phyloP scores from a whole-genome alignment of 1,140 invertebrate species.

The Drosophila biarmipes region DNA sequence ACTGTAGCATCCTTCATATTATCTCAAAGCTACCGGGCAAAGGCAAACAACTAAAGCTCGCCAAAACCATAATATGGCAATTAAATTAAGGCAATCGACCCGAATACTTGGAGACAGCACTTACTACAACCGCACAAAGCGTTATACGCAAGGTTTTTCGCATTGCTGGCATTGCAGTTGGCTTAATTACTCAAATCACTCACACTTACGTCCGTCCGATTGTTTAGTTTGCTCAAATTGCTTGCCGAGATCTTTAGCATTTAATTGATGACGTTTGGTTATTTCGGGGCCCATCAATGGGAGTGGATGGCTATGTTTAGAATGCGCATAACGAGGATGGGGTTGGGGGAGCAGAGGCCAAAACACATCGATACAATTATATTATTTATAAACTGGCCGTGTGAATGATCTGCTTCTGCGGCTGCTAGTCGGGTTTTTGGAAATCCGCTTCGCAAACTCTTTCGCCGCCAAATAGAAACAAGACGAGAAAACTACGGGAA shows the following conservation, averaged over 20 bases:
- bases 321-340: conserved; percentile 21
- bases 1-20: conserved; percentile 28
- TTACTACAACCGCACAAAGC: conserved; percentile 4
- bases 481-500: conserved; percentile 37
- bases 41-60: conserved; percentile 43
- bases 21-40: conserved; percentile 36
- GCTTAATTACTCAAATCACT: conserved; percentile 62
- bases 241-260: conserved; percentile 11
- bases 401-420: conserved; percentile 30
- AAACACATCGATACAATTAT: conserved; percentile 39
- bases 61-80: conserved; percentile 26
- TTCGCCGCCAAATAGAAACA: conserved; percentile 46
- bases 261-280: conserved; percentile 34
- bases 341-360: conserved; percentile 28
- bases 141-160: conserved; percentile 53
- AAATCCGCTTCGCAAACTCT: conserved; percentile 42
- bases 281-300: conserved; percentile 24
- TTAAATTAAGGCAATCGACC: conserved; percentile 48
- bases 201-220: conserved; percentile 20
- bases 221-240: conserved; percentile 30
- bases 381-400: conserved; percentile 31
- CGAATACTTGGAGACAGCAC: conserved; percentile 21
- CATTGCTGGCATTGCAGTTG: conserved; percentile 57
- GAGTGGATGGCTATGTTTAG: conserved; percentile 22
- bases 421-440: conserved; percentile 7